Conservation (phyloP, 2,113 vertebrate genomes). For the Prionailurus viverrinus region DNA sequence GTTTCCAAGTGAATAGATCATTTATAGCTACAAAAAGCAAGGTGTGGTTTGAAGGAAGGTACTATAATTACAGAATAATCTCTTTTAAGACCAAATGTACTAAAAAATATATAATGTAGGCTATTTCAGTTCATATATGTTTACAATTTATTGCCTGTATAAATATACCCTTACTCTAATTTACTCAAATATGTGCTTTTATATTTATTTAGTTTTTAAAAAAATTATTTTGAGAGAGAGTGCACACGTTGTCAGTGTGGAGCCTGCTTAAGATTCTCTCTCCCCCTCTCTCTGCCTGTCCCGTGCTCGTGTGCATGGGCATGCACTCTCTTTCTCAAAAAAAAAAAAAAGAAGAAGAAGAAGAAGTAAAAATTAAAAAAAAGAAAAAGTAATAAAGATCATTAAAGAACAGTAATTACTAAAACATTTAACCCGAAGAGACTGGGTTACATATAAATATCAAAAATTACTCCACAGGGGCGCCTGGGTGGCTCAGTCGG, state of each 20-base stretch:
- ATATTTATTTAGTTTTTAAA: no score
- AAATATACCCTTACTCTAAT: conserved; percentile 4
- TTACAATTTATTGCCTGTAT: not conserved
- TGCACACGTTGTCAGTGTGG: no score
- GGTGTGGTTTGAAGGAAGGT: not conserved
- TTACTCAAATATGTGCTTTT: not conserved
- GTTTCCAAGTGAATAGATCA: not conserved
- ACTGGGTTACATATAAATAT: not conserved
- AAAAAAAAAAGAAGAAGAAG: accelerated
- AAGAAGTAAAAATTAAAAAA: no score
- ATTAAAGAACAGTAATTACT: not conserved
- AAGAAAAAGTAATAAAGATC: not conserved
- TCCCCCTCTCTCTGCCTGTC: no score
- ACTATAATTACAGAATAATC: not conserved
- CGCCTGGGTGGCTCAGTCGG: no score
- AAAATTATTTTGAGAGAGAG: no score
- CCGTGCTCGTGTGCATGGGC: no score
- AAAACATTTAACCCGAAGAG: not conserved
- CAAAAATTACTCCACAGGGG: conserved; percentile 14
- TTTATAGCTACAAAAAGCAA: not conserved
- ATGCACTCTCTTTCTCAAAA: no score
- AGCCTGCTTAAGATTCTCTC: no score
- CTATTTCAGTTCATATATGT: not conserved
- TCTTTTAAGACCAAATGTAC: not conserved
- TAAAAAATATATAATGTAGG: not conserved